phyloP scores from a whole-genome alignment of 2,797 vertebrate species.

The Dicrostonyx torquatus region DNA sequence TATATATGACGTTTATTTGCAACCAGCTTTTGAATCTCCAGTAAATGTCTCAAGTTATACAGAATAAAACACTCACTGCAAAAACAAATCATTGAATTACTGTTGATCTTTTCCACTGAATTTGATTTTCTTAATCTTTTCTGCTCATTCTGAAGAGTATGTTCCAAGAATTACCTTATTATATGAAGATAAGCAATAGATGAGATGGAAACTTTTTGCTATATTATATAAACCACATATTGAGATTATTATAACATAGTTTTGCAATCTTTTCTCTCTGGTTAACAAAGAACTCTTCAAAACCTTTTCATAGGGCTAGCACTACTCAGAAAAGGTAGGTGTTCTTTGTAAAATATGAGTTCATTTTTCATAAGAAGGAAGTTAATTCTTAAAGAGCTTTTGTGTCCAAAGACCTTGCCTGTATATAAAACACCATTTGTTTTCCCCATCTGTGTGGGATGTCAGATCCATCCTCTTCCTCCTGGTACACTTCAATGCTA shows the following conservation, averaged over 20 bases:
- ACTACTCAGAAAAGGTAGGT: slow-evolving; percentile 70
- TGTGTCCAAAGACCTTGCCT: slow-evolving; percentile 70
- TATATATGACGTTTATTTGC: background rate
- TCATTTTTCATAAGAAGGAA: slow-evolving; percentile 83
- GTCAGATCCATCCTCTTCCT: background rate
- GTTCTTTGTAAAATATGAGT: slow-evolving; percentile 77
- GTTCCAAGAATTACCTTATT: slow-evolving; percentile 71
- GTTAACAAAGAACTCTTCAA: slow-evolving; percentile 84
- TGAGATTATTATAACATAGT: slow-evolving; percentile 74
- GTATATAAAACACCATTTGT: slow-evolving; percentile 62
- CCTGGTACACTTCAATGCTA: slow-evolving; percentile 55
- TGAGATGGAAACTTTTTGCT: slow-evolving; percentile 44
- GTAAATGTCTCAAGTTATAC: background rate
- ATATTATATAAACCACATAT: slow-evolving; percentile 76
- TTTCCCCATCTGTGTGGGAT: slow-evolving; percentile 71
- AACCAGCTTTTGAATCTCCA: background rate
- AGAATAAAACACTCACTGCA: background rate
- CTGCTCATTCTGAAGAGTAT: slow-evolving; percentile 63
- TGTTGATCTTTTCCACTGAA: slow-evolving; percentile 54
- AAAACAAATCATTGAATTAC: slow-evolving; percentile 26
- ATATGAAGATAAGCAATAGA: slow-evolving; percentile 72
- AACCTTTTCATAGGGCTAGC: slow-evolving; percentile 68
- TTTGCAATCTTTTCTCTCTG: slow-evolving; percentile 79
- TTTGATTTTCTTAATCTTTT: slow-evolving; percentile 67
- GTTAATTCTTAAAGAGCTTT: slow-evolving; percentile 81